phyloP scores from a whole-genome alignment of 2,113 vertebrate species.

The Bungarus multicinctus region DNA sequence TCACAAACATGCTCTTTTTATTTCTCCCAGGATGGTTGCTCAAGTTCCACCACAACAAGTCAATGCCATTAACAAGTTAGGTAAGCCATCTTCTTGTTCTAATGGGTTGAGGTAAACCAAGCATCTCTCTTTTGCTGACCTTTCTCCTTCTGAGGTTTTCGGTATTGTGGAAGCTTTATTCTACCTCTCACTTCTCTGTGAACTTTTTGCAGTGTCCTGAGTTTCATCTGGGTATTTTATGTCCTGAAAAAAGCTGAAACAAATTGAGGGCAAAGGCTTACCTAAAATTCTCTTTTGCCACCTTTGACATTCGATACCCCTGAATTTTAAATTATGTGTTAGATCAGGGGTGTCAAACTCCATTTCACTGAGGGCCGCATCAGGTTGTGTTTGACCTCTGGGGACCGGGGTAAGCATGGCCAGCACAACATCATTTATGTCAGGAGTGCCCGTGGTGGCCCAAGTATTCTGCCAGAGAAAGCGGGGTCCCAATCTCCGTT shows the following conservation, averaged over 20 bases:
- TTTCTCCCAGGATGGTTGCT: conserved; percentile 17
- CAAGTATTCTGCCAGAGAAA: no score
- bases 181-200: not conserved
- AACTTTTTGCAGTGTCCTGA: not conserved
- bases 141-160: not conserved
- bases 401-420: no score
- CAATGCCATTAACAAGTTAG: conserved; percentile 21
- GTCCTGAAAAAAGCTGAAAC: not conserved
- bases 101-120: not conserved
- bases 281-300: not conserved
- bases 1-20: not conserved
- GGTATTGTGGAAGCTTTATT: not conserved
- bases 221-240: not conserved
- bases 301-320: not conserved
- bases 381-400: no score
- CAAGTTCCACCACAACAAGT: not conserved
- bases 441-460: no score
- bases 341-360: not conserved
- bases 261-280: not conserved
- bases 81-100: conserved; percentile 6
- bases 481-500: no score
- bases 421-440: no score
- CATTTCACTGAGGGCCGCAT: no score
- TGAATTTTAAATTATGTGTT: not conserved
- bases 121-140: not conserved